Evolutionary conservation across 2,888 invertebrate species (phyloP).

Genomic region (Busseola fusca): DNA sequence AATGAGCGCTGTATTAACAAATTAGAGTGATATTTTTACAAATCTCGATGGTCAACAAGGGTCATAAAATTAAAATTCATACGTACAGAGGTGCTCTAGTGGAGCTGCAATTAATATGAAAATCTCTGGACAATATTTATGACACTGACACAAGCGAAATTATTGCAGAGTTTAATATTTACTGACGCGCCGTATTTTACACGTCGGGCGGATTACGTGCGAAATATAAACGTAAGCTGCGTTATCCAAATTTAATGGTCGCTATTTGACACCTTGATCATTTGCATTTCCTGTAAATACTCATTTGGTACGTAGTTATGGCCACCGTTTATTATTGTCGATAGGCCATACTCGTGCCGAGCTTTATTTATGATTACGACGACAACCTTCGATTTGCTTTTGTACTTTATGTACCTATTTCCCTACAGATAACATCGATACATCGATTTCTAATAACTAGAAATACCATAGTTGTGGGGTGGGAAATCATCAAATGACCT

Average conservation of each 20-base stretch:
- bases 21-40: conserved; percentile 40
- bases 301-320: conserved; percentile 72
- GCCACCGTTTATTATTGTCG: conserved; percentile 72
- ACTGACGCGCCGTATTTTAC: conserved; percentile 84
- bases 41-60: conserved; percentile 63
- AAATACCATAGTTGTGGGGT: conserved; percentile 7
- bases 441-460: conserved; percentile 28
- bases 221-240: conserved; percentile 79
- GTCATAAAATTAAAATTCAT: conserved; percentile 77
- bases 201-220: conserved; percentile 81
- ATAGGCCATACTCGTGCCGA: conserved; percentile 58
- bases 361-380: conserved; percentile 67
- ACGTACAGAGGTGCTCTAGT: conserved; percentile 76
- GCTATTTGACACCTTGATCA: conserved; percentile 80
- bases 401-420: conserved; percentile 40
- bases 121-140: conserved; percentile 83
- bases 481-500: too few relatives aligned
- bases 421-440: conserved; percentile 34
- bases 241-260: conserved; percentile 81
- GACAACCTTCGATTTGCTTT: conserved; percentile 57
- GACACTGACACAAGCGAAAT: conserved; percentile 80
- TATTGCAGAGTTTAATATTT: conserved; percentile 84
- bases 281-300: conserved; percentile 74
- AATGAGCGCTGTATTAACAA: conserved; percentile 12
- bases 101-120: conserved; percentile 83